Percentiles rank a stretch among this genome's conserved stretches.
Conservation (phyloP, 2,113 vertebrate species). For the Hipposideros armiger region DNA sequence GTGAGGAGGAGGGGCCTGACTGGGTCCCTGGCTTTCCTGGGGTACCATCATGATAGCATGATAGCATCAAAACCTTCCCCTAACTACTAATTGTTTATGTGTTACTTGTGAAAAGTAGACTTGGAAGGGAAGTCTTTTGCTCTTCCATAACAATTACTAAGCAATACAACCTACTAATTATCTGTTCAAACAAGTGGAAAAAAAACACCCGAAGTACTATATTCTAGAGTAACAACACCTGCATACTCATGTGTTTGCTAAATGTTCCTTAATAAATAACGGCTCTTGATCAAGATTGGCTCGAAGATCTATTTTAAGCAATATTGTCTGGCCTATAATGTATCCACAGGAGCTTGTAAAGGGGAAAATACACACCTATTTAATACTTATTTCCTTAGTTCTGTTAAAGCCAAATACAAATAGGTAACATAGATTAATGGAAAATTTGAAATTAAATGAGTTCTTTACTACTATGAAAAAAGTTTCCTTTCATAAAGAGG, state of each 20-base stretch:
- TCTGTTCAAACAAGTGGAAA: background rate
- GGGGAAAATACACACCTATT: background rate
- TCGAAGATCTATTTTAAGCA: conserved; percentile 51
- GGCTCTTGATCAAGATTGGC: conserved; percentile 7
- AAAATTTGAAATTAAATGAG: conserved; percentile 16
- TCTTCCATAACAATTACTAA: conserved; percentile 60
- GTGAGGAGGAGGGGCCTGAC: background rate
- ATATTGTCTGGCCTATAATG: conserved; percentile 38
- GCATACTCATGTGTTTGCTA: background rate
- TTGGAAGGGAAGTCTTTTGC: conserved; percentile 29
- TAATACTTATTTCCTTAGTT: background rate
- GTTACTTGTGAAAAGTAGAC: conserved; percentile 18
- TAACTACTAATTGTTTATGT: conserved; percentile 53
- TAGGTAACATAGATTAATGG: background rate
- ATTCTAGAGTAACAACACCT: background rate
- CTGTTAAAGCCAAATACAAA: conserved; percentile 38
- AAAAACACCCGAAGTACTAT: background rate
- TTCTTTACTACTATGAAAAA: background rate
- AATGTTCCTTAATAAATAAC: conserved; percentile 40
- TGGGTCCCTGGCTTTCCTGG: background rate
- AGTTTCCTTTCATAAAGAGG: background rate
- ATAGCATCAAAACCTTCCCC: background rate
- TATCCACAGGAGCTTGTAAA: background rate
- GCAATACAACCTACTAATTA: conserved; percentile 62
- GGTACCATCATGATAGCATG: background rate